Evolutionary conservation across 1,140 invertebrate species (phyloP).

Genomic region (Saccostrea cuccullata): DNA sequence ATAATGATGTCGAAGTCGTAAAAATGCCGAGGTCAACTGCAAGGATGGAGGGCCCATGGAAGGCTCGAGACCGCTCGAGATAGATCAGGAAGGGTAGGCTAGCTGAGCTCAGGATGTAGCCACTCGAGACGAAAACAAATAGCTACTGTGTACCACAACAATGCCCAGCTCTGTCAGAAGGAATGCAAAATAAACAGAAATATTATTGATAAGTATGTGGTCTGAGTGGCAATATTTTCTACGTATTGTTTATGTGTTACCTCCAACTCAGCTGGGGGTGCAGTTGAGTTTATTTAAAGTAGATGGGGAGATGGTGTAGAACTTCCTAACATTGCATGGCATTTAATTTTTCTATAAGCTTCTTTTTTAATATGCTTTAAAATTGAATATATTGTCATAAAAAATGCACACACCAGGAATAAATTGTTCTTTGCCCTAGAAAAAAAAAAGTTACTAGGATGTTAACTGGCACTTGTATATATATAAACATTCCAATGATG

Average conservation of each 20-base stretch:
- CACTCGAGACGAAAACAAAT: not conserved
- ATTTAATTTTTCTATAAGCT: not conserved
- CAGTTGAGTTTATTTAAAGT: not conserved
- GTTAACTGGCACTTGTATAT: no score
- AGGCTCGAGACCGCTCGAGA: not conserved
- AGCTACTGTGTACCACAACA: slow-evolving; percentile 19
- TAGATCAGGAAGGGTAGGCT: not conserved
- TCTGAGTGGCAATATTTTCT: not conserved
- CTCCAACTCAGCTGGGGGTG: not conserved
- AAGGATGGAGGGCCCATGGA: not conserved
- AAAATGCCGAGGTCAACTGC: not conserved
- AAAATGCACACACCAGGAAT: slow-evolving; percentile 5
- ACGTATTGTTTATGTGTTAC: not conserved
- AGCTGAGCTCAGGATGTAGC: not conserved
- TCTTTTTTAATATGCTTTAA: not conserved
- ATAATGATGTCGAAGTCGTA: not conserved
- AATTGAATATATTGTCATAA: not conserved
- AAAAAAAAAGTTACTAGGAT: not conserved
- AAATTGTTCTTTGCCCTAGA: slow-evolving; percentile 12
- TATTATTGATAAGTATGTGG: slow-evolving; percentile 32
- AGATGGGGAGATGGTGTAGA: not conserved
- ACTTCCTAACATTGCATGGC: not conserved
- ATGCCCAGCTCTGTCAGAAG: not conserved
- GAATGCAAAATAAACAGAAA: slow-evolving; percentile 22
- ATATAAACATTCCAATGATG: no score